phyloP scores from a whole-genome alignment of 2,797 vertebrate genomes.

The Apodemus agrarius region DNA sequence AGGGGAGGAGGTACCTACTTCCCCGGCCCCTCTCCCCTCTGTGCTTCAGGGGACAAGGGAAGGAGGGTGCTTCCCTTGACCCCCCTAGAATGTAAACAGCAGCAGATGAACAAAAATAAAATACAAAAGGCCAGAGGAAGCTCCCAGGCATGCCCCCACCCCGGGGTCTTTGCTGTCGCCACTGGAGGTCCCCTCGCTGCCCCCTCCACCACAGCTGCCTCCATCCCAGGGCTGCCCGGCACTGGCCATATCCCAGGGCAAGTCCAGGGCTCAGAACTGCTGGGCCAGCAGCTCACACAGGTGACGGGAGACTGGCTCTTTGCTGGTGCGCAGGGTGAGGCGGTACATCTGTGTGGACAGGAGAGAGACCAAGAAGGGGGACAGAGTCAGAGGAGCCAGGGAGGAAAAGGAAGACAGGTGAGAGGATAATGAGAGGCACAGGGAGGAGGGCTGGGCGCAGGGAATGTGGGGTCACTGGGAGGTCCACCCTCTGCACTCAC shows the following conservation, averaged over 20 bases:
- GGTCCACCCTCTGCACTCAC: conserved; percentile 81
- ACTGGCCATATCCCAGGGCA: conserved; percentile 22
- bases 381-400: not conserved
- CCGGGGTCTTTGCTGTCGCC: conserved; percentile 69
- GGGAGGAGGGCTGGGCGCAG: not conserved
- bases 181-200: conserved; percentile 59
- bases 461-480: not conserved
- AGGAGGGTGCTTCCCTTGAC: conserved; percentile 57
- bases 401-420: not conserved
- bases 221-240: conserved; percentile 61
- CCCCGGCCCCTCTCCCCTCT: conserved; percentile 76
- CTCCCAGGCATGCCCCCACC: conserved; percentile 67
- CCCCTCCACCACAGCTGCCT: conserved; percentile 68
- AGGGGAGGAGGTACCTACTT: conserved; percentile 66
- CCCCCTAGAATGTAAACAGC: conserved; percentile 81
- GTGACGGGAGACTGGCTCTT: conserved; percentile 93
- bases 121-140: conserved; percentile 79
- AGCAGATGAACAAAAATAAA: conserved; percentile 84
- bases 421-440: not conserved
- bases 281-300: conserved; percentile 94
- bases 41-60: conserved; percentile 72
- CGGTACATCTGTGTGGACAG: conserved; percentile 92
- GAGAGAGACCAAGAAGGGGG: not conserved
- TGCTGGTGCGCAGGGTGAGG: conserved; percentile 96
- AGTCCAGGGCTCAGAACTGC: conserved; percentile 91